Evolutionary conservation across 2,888 invertebrate species (phyloP).

Genomic region (Aquatica leii): DNA sequence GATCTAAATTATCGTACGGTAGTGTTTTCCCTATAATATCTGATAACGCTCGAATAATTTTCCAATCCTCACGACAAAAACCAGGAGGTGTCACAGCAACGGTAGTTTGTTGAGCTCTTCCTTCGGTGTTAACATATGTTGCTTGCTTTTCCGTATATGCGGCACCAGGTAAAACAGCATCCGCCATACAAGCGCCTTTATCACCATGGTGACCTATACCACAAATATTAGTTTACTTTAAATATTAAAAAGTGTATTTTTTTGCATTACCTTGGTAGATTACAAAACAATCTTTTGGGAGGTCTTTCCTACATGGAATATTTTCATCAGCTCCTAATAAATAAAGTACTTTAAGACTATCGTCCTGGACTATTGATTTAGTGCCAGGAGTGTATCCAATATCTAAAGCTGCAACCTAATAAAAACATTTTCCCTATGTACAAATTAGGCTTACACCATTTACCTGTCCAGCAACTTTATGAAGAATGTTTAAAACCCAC

Average conservation of each 20-base stretch:
- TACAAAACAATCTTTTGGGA: slow-evolving; percentile 84
- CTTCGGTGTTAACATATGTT: slow-evolving; percentile 98
- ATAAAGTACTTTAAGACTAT: slow-evolving; percentile 82
- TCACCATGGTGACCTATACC: slow-evolving; percentile 98
- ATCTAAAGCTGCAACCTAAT: slow-evolving; percentile 88
- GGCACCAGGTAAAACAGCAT: slow-evolving; percentile 92
- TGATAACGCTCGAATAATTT: slow-evolving; percentile 94
- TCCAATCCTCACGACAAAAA: slow-evolving; percentile 96
- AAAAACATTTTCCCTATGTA: not conserved
- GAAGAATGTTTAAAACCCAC: slow-evolving; percentile 92
- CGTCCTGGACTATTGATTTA: slow-evolving; percentile 65
- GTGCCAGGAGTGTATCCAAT: slow-evolving; percentile 88
- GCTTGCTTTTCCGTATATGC: slow-evolving; percentile 99
- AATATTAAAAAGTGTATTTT: no score
- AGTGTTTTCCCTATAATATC: slow-evolving; percentile 75
- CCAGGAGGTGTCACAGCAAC: slow-evolving; percentile 92
- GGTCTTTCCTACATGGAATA: slow-evolving; percentile 74
- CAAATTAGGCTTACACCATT: not conserved
- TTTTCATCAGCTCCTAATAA: slow-evolving; percentile 95
- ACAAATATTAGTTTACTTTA: no score
- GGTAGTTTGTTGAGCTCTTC: slow-evolving; percentile 90
- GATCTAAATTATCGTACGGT: slow-evolving; percentile 87
- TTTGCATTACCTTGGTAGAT: slow-evolving; percentile 81
- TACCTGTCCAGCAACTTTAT: slow-evolving; percentile 86
- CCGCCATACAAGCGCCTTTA: slow-evolving; percentile 89